A percentile compares a stretch with the other conserved stretches of the same genome.
These are phyloP conservation scores for Planiliza haematocheilus DNA, from an alignment of 2,113 vertebrate species.

Conservation along the genomic window DNA sequence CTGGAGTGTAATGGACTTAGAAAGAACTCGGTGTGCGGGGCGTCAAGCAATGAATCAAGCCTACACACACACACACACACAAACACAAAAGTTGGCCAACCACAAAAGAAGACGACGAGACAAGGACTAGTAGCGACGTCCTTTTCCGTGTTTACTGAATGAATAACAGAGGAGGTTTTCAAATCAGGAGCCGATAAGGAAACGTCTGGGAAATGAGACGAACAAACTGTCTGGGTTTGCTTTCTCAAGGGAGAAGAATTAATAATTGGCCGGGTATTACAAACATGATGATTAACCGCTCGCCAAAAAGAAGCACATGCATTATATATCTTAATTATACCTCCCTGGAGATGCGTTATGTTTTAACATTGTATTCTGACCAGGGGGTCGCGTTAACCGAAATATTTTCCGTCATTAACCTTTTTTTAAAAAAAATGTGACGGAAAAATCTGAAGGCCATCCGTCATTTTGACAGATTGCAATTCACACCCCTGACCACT, in stretches of 20 bases:
- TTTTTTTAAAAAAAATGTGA: too few relatives aligned
- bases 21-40: constrained; percentile 12
- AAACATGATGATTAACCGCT: background rate
- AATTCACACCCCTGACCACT: too few relatives aligned
- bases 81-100: background rate
- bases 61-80: background rate
- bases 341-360: too few relatives aligned
- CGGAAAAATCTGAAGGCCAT: too few relatives aligned
- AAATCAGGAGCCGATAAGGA: background rate
- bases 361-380: too few relatives aligned
- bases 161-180: background rate
- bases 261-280: background rate
- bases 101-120: background rate
- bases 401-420: too few relatives aligned
- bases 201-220: background rate
- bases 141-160: constrained; percentile 11
- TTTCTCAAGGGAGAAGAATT: constrained; percentile 6
- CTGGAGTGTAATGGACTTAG: constrained; percentile 15
- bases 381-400: too few relatives aligned
- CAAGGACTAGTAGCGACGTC: constrained; percentile 7
- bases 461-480: too few relatives aligned
- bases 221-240: constrained; percentile 4
- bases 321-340: too few relatives aligned
- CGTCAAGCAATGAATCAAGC: constrained; percentile 16
- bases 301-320: too few relatives aligned